Conservation (phyloP, 2,797 vertebrate genomes). For the Pogoniulus pusillus region DNA sequence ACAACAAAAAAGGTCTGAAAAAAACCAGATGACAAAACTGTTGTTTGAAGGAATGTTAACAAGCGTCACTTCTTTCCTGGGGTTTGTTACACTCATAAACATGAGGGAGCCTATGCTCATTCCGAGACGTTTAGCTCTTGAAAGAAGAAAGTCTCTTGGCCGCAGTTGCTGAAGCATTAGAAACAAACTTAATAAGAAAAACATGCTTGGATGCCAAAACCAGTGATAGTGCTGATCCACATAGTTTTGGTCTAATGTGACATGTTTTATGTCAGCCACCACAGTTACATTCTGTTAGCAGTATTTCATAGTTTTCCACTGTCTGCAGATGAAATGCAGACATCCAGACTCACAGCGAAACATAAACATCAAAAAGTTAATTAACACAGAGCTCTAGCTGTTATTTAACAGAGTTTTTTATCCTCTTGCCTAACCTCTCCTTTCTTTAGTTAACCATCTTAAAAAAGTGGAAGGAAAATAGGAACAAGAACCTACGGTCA, state of each 20-base stretch:
- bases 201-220: neutral
- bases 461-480: neutral
- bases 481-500: neutral
- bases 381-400: neutral
- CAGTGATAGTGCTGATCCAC: neutral
- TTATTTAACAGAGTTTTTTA: neutral
- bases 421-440: neutral
- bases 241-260: neutral
- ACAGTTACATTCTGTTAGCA: neutral
- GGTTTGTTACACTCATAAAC: neutral
- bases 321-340: neutral
- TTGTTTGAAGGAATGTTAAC: neutral
- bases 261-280: neutral
- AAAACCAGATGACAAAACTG: neutral
- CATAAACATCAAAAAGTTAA: neutral
- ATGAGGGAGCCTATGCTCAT: neutral
- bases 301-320: neutral
- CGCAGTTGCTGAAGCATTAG: neutral
- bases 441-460: neutral
- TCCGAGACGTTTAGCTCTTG: neutral
- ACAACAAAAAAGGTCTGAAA: neutral
- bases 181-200: neutral
- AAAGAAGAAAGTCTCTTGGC: neutral
- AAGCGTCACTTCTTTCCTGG: neutral
- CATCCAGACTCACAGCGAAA: neutral